Evolutionary conservation across 2,797 vertebrate genomes (phyloP), one percentile per base, ranked within the genome.

Genomic region (Petrocephalus sullivani): DNA sequence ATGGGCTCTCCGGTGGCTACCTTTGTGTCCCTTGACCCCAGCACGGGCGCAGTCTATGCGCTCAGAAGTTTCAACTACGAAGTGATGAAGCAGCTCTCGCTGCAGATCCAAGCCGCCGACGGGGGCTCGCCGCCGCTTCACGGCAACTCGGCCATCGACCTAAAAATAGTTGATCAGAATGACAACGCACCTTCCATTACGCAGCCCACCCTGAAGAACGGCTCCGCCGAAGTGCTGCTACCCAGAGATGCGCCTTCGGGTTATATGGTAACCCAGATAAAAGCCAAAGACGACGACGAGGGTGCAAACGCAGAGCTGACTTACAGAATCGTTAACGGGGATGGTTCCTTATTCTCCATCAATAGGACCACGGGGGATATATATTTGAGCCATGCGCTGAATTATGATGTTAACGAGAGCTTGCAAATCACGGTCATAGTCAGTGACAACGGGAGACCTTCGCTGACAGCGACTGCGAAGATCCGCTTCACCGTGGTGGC

Each of bases 21-120:
- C 14, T 98, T 98, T 0, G 97, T 98, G 61, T 98, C 98, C 0
- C 96, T 99, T 3, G 98, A 99, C 86, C 97, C 98, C 0, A 96
- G 97, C 7, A 98, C 97, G 0, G 98, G 98, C 4, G 97, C 97
- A 4, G 95, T 99, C 82, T 99, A 99, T 33, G 98, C 98, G 0
- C 94, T 98, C 28, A 96, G 98, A 88, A 98, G 97, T n/a, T 98
- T 99, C 89, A 98, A 99, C 93, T 97, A 98, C 0, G 98, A 99
- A 91, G 95, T 97, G 6, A 96, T 98, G 91, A 96, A 96, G 90
- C 96, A 97, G 90, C 75, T 99, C 9, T 97, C 98, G 90, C 92
- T 99, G 56, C 95, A 96, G 85, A 92, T 99, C 87, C 97, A 97
- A 88, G 98, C 98, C 0, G 97, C 95, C 2, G 98, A 99, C 1